These are phyloP conservation scores for Bombus vancouverensis DNA, from an alignment of 1,140 invertebrate species.

Conservation along the genomic window DNA sequence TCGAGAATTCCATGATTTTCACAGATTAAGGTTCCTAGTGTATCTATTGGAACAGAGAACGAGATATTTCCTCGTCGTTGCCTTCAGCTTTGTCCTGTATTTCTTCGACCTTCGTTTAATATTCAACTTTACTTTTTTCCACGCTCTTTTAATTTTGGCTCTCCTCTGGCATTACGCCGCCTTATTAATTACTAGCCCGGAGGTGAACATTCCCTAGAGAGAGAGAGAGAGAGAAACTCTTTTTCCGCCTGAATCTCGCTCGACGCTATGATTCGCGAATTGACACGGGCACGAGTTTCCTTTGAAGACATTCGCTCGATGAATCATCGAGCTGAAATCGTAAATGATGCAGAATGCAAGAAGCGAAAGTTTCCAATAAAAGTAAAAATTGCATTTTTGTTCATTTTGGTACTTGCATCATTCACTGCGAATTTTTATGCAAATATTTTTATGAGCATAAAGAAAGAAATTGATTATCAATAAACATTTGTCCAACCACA, in stretches of 20 bases:
- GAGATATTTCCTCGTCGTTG: too few species aligned
- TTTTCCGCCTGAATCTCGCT: not conserved
- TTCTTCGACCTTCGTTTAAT: not conserved
- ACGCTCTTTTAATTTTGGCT: constrained; percentile 12
- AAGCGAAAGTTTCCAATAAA: not conserved
- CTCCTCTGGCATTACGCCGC: too few species aligned
- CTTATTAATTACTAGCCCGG: constrained; percentile 26
- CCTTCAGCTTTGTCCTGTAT: constrained; percentile 4
- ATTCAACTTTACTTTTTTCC: not conserved
- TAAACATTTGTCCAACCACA: too few species aligned
- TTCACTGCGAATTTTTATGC: not conserved
- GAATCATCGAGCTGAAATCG: not conserved
- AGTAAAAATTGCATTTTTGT: not conserved
- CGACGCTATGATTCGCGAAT: not conserved
- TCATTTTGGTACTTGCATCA: not conserved
- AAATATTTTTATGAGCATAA: not conserved
- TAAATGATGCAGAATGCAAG: not conserved
- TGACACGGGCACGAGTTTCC: not conserved
- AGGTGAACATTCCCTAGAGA: not conserved
- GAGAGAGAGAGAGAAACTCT: not conserved
- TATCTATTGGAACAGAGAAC: not conserved
- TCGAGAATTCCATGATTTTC: not conserved
- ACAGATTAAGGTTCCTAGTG: too few species aligned
- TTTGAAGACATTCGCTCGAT: not conserved
- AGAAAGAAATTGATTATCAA: too few species aligned